Evolutionary conservation across 2,113 vertebrate species (phyloP).

Genomic region (Crypturellus undulatus): DNA sequence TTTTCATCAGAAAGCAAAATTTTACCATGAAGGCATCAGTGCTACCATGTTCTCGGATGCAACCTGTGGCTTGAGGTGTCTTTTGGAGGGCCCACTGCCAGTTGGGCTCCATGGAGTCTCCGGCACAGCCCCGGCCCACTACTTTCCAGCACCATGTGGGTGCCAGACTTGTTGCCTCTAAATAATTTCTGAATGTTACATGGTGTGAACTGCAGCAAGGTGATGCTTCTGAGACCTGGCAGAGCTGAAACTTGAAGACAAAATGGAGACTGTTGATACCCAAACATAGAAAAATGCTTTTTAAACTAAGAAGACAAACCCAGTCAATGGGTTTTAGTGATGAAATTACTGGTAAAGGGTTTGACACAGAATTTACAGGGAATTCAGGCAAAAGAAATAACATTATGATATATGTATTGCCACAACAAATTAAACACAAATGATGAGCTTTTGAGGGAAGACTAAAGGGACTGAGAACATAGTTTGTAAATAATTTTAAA

Average conservation of each 20-base stretch:
- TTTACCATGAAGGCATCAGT: neutral
- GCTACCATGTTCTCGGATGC: neutral
- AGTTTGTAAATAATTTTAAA: neutral
- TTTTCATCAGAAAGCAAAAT: neutral
- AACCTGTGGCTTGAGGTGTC: accelerated
- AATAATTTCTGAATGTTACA: neutral
- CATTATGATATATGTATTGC: neutral
- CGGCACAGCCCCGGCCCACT: accelerated
- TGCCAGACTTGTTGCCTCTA: neutral
- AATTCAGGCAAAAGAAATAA: neutral
- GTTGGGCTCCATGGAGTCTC: accelerated
- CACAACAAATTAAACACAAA: neutral
- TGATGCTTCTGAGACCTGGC: neutral
- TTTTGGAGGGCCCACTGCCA: neutral
- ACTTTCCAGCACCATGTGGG: neutral
- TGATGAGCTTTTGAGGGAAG: neutral
- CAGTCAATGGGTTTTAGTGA: neutral
- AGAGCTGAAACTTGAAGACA: neutral
- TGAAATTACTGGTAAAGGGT: neutral
- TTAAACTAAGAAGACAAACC: neutral
- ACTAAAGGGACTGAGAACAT: neutral
- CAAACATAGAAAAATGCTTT: neutral
- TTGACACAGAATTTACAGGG: neutral
- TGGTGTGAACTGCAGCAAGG: neutral
- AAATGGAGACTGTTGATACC: neutral